A percentile compares a stretch with the other conserved stretches of the same genome.
These are phyloP conservation scores for Lycophotia porphyrea DNA, from an alignment of 2,888 invertebrate species.

Conservation along the genomic window DNA sequence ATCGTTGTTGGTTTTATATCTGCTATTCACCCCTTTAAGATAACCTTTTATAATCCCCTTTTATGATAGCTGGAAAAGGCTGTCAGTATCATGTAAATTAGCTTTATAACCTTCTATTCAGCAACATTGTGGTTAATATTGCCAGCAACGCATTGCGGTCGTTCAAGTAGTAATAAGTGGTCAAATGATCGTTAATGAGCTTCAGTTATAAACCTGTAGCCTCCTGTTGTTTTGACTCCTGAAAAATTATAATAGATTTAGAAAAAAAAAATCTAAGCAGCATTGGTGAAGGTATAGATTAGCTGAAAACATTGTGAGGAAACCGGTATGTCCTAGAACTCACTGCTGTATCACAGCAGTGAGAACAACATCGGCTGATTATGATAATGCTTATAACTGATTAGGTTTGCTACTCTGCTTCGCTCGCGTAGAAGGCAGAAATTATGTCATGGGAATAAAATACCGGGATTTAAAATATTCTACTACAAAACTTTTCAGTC, in stretches of 20 bases:
- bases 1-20: neutral
- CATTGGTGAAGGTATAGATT: neutral
- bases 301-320: no score
- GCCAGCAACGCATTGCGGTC: neutral
- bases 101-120: neutral
- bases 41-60: neutral
- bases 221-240: neutral
- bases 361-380: no score
- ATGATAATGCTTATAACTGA: no score
- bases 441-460: neutral
- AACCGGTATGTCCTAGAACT: no score
- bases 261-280: neutral
- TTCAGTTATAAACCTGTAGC: neutral
- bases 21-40: neutral
- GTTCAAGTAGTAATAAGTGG: conserved; percentile 13
- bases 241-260: neutral
- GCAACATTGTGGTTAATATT: conserved; percentile 6
- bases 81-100: neutral
- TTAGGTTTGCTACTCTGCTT: neutral
- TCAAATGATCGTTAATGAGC: conserved; percentile 2
- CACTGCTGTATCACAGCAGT: no score
- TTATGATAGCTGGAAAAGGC: neutral
- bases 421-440: neutral
- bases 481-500: neutral
- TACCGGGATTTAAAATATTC: neutral